Conservation (phyloP, 2,888 invertebrate genomes). For the Pyralis farinalis region DNA sequence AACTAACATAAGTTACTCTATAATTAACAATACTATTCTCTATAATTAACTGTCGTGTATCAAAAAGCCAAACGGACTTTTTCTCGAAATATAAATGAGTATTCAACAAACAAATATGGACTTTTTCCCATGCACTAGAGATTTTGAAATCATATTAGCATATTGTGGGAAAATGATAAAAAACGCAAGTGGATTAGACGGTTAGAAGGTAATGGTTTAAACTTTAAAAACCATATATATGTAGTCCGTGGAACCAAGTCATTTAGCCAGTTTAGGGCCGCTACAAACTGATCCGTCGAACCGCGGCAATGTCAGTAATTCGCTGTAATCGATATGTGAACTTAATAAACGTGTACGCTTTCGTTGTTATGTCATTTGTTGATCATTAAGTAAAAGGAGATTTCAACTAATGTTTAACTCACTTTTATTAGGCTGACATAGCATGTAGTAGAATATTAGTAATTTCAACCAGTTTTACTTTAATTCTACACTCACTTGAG, state of each 20-base stretch:
- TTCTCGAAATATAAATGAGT: constrained; percentile 2
- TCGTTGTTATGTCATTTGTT: too few relatives aligned
- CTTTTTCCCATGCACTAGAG: neutral
- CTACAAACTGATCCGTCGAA: neutral
- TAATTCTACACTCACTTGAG: too few relatives aligned
- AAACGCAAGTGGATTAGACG: constrained; percentile 11
- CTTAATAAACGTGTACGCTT: too few relatives aligned
- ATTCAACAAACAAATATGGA: neutral
- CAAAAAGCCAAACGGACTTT: neutral
- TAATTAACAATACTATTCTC: too few relatives aligned
- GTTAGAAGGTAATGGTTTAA: constrained; percentile 5
- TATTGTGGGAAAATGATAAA: constrained; percentile 13
- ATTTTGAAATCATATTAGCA: constrained; percentile 3
- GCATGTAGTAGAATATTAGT: too few relatives aligned
- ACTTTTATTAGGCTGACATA: too few relatives aligned
- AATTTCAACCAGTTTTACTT: too few relatives aligned
- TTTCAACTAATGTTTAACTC: too few relatives aligned
- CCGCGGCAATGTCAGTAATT: too few relatives aligned
- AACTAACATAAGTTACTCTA: neutral
- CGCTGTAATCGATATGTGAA: too few relatives aligned
- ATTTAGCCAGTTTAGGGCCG: neutral
- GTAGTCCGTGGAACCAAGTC: neutral
- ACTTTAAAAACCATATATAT: neutral
- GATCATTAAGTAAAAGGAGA: too few relatives aligned
- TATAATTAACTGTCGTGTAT: neutral